These are phyloP conservation scores for Zoanthus gigantus DNA, from an alignment of 92 coral and sea anemone species.

Conservation along the genomic window DNA sequence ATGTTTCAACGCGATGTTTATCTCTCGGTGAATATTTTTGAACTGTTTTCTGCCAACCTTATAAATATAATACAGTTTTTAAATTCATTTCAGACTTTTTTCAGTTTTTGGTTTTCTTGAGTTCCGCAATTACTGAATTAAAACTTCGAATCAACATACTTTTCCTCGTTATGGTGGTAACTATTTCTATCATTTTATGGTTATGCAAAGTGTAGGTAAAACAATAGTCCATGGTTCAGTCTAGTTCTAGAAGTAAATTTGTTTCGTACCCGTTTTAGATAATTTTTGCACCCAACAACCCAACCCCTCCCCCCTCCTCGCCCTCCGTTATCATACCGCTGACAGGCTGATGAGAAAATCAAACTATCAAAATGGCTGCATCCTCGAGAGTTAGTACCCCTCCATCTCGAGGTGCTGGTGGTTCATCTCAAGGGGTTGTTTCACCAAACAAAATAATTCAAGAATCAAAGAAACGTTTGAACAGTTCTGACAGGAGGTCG, in stretches of 20 bases:
- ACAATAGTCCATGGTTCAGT: neutral
- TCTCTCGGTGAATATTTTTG: too few relatives aligned
- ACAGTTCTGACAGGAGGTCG: constrained; percentile 70
- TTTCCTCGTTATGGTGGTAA: neutral
- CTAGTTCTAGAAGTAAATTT: neutral
- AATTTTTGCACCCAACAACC: too few relatives aligned
- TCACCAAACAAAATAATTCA: constrained; percentile 49
- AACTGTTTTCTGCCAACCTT: too few relatives aligned
- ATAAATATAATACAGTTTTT: neutral
- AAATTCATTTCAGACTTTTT: too few relatives aligned
- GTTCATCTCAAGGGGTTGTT: constrained; percentile 68
- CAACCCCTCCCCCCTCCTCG: neutral
- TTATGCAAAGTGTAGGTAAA: too few relatives aligned
- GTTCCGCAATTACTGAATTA: neutral
- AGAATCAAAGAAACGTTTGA: constrained; percentile 77
- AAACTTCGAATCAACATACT: neutral
- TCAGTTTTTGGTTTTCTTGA: neutral
- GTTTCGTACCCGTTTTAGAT: too few relatives aligned
- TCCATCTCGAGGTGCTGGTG: constrained; percentile 72
- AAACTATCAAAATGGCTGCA: constrained; percentile 75
- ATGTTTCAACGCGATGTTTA: too few relatives aligned
- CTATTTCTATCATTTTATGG: neutral
- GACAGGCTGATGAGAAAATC: neutral
- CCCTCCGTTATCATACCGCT: constrained; percentile 37
- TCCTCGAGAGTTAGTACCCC: constrained; percentile 60